Conservation (phyloP, 2,113 vertebrate species). For the Herpetotheres cachinnans region DNA sequence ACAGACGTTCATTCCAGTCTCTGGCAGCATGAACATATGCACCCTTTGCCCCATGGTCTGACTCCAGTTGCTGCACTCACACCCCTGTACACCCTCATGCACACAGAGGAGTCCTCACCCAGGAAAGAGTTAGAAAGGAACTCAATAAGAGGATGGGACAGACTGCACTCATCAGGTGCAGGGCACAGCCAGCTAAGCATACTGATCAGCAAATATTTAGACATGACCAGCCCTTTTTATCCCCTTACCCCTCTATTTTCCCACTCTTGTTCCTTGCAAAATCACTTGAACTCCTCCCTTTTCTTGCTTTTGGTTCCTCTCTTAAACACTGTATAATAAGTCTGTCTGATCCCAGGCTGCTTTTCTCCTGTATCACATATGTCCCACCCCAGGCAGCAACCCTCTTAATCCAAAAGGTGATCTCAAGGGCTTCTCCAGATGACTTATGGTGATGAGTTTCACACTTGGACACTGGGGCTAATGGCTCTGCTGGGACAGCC, state of each 20-base stretch:
- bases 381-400: background rate
- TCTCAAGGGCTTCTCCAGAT: background rate
- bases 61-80: background rate
- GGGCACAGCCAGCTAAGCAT: background rate
- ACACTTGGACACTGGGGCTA: background rate
- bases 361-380: background rate
- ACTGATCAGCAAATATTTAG: background rate
- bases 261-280: background rate
- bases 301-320: background rate
- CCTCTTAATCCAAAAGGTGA: background rate
- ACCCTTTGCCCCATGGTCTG: background rate
- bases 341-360: background rate
- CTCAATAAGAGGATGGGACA: background rate
- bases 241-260: background rate
- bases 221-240: background rate
- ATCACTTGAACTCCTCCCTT: background rate
- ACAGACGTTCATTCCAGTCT: accelerated
- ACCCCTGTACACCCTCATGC: background rate
- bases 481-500: background rate
- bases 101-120: background rate
- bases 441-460: background rate
- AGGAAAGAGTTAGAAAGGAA: background rate
- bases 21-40: background rate
- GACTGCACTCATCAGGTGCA: background rate
- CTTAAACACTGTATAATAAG: background rate